Evolutionary conservation across 2,113 vertebrate genomes (phyloP).

Genomic region (Atrichornis clamosus): DNA sequence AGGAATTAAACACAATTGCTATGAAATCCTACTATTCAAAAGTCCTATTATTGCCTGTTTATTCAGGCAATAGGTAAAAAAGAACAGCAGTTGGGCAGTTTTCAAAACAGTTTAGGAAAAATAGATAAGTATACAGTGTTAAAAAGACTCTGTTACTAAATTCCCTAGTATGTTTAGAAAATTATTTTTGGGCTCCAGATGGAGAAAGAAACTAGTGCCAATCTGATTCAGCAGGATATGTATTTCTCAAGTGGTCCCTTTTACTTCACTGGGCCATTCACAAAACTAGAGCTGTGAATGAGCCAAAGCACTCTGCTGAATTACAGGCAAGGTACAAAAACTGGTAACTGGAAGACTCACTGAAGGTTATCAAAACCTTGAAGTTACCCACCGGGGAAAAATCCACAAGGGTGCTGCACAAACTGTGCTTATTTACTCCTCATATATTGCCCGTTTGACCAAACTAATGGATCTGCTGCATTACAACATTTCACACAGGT

Average conservation of each 20-base stretch:
- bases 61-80: background rate
- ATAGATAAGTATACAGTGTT: background rate
- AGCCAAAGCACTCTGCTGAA: background rate
- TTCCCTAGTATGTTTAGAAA: background rate
- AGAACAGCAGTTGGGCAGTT: background rate
- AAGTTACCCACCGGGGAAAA: background rate
- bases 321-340: background rate
- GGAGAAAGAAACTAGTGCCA: background rate
- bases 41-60: background rate
- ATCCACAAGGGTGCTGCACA: background rate
- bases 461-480: background rate
- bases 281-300: background rate
- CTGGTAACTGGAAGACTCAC: background rate
- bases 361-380: background rate
- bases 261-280: background rate
- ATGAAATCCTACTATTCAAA: background rate
- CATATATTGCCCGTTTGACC: background rate
- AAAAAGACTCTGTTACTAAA: background rate
- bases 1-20: background rate
- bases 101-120: background rate
- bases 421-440: background rate
- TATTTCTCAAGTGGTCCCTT: background rate
- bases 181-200: slow-evolving; percentile 33
- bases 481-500: background rate
- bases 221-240: background rate